These are phyloP conservation scores for Sinocyclocheilus grahami DNA, from an alignment of 2,113 vertebrate species.

Conservation along the genomic window DNA sequence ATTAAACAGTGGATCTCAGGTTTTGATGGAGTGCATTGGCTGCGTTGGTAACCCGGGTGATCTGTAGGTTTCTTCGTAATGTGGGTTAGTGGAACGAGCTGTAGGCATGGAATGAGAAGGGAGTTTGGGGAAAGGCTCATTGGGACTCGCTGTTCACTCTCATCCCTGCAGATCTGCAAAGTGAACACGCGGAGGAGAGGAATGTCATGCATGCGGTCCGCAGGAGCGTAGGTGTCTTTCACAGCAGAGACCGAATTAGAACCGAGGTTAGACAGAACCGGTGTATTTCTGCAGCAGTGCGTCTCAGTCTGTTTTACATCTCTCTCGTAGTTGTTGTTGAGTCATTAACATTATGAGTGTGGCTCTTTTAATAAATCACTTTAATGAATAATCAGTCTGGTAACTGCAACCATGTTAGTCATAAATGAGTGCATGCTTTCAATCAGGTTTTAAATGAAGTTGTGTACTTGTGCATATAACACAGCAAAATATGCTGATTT, in stretches of 20 bases:
- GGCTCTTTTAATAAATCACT: background rate
- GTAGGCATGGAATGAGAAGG: too few species aligned
- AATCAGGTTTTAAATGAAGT: background rate
- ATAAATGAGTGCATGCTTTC: background rate
- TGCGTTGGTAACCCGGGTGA: background rate
- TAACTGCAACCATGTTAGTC: background rate
- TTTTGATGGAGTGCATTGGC: background rate
- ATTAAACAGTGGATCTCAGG: background rate
- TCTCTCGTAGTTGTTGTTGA: background rate
- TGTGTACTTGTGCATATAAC: background rate
- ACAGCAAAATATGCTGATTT: background rate
- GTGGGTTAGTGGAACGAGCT: slow-evolving; percentile 66
- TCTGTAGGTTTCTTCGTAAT: slow-evolving; percentile 45
- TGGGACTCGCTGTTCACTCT: background rate
- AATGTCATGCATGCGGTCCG: slow-evolving; percentile 26
- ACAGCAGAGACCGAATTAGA: background rate
- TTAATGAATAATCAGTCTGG: background rate
- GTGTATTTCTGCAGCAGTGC: background rate
- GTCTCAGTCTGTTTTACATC: background rate
- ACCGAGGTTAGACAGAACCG: background rate
- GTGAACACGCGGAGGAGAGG: slow-evolving; percentile 31
- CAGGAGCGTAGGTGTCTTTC: slow-evolving; percentile 40
- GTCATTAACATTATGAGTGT: background rate
- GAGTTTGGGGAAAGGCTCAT: background rate
- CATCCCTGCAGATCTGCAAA: slow-evolving; percentile 12